A percentile compares a stretch with the other conserved stretches of the same genome.
Evolutionary conservation across 92 coral and sea anemone genomes (phyloP).

Genomic region (Heteractis magnifica): DNA sequence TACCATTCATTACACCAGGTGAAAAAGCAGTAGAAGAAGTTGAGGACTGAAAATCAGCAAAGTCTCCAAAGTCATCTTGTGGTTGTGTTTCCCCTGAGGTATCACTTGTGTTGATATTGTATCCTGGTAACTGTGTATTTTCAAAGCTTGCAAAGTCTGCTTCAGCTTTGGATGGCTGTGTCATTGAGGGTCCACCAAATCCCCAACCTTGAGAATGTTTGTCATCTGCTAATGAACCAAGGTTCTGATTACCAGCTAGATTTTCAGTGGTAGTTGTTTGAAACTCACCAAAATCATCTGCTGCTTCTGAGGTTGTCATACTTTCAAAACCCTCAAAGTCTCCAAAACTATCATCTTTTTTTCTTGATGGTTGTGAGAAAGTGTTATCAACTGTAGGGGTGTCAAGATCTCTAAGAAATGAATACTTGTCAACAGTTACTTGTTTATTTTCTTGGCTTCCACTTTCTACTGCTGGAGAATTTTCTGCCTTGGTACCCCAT

Average conservation of each 20-base stretch:
- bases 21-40: neutral
- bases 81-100: neutral
- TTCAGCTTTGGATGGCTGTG: neutral
- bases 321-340: constrained; percentile 65
- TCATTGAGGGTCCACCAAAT: constrained; percentile 1
- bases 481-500: neutral
- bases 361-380: constrained; percentile 35
- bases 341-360: constrained; percentile 60
- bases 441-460: constrained; percentile 4
- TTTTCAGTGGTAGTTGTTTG: constrained; percentile 17
- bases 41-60: constrained; percentile 39
- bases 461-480: neutral
- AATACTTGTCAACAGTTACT: constrained; percentile 51
- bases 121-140: neutral
- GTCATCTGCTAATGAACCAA: too few relatives aligned
- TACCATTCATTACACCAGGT: neutral
- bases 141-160: constrained; percentile 1
- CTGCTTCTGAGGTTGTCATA: neutral
- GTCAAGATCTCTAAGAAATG: constrained; percentile 56
- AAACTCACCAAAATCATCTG: constrained; percentile 39
- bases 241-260: too few relatives aligned
- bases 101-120: neutral
- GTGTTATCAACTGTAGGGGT: constrained; percentile 23
- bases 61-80: constrained; percentile 50
- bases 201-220: constrained; percentile 12